Conservation (phyloP, 1,140 invertebrate genomes). For the Drosophila melanogaster region DNA sequence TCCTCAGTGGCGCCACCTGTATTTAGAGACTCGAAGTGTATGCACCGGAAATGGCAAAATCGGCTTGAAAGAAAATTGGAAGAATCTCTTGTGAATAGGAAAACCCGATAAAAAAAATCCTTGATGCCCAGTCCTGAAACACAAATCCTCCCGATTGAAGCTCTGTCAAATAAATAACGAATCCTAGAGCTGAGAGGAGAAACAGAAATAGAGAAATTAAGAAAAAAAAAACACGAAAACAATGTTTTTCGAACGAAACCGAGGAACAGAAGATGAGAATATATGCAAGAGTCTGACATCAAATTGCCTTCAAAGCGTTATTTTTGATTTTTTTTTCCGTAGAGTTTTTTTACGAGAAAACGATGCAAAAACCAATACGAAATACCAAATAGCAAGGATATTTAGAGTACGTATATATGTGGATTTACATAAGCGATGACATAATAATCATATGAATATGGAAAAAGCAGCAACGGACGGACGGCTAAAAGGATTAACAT, state of each 20-base stretch:
- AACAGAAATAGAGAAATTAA: slow-evolving; percentile 25
- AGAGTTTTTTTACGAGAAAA: slow-evolving; percentile 47
- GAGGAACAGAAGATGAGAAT: slow-evolving; percentile 38
- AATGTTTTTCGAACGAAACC: slow-evolving; percentile 24
- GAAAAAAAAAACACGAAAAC: slow-evolving; percentile 19
- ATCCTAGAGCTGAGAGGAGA: slow-evolving; percentile 3
- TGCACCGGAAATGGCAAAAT: slow-evolving; percentile 24
- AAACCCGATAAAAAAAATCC: slow-evolving; percentile 6
- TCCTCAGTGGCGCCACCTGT: slow-evolving; percentile 17
- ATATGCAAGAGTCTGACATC: slow-evolving; percentile 78
- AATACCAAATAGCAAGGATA: slow-evolving; percentile 39
- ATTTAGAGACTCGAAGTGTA: slow-evolving; percentile 14
- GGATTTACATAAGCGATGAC: slow-evolving; percentile 35
- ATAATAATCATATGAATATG: slow-evolving; percentile 46
- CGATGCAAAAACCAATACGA: slow-evolving; percentile 20
- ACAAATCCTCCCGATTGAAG: slow-evolving; percentile 4
- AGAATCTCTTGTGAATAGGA: slow-evolving; percentile 4
- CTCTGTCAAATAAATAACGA: slow-evolving; percentile 7
- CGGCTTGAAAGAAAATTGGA: neutral
- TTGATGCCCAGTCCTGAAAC: slow-evolving; percentile 6
- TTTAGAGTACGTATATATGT: slow-evolving; percentile 42
- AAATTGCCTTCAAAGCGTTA: slow-evolving; percentile 75
- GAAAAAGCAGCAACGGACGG: slow-evolving; percentile 1
- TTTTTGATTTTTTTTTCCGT: slow-evolving; percentile 54
- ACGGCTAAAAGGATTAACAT: slow-evolving; percentile 52